These are phyloP conservation scores for Pyrochroa serraticornis DNA, from an alignment of 2,888 invertebrate genomes.

Conservation along the genomic window DNA sequence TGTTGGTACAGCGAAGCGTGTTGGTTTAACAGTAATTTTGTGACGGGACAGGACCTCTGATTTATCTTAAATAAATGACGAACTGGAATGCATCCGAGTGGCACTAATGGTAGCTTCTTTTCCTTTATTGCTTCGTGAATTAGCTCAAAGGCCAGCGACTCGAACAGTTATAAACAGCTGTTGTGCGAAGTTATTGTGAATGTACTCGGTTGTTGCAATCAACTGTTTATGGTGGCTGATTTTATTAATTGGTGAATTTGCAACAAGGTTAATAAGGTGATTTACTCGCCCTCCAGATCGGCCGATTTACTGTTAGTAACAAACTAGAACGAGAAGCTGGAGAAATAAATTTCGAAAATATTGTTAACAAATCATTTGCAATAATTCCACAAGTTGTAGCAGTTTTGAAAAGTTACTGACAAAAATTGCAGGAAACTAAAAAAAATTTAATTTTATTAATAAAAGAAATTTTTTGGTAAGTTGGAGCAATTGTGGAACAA, in stretches of 20 bases:
- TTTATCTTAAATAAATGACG: constrained; percentile 5
- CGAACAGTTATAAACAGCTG: constrained; percentile 24
- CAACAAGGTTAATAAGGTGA: constrained; percentile 17
- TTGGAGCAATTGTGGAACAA: too few relatives aligned
- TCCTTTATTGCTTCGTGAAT: constrained; percentile 11
- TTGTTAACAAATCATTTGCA: too few relatives aligned
- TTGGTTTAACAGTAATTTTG: not conserved
- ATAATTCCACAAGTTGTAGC: too few relatives aligned
- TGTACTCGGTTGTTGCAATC: constrained; percentile 16
- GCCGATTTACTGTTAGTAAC: constrained; percentile 14
- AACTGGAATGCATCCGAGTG: constrained; percentile 18
- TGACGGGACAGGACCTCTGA: not conserved
- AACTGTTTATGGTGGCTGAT: constrained; percentile 21
- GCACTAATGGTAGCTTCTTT: constrained; percentile 12
- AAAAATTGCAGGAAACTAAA: too few relatives aligned
- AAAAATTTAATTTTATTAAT: too few relatives aligned
- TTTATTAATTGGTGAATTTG: constrained; percentile 26
- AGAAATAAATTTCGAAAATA: constrained; percentile 2
- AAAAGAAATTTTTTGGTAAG: too few relatives aligned
- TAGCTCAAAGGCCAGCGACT: constrained; percentile 14
- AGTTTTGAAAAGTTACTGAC: too few relatives aligned
- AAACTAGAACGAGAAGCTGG: not conserved
- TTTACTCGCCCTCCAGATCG: constrained; percentile 18
- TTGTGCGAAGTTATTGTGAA: constrained; percentile 22
- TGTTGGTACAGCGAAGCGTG: too few relatives aligned